These are phyloP conservation scores for Pseudomyrmex concolor DNA, from an alignment of 1,140 invertebrate genomes.

Conservation along the genomic window DNA sequence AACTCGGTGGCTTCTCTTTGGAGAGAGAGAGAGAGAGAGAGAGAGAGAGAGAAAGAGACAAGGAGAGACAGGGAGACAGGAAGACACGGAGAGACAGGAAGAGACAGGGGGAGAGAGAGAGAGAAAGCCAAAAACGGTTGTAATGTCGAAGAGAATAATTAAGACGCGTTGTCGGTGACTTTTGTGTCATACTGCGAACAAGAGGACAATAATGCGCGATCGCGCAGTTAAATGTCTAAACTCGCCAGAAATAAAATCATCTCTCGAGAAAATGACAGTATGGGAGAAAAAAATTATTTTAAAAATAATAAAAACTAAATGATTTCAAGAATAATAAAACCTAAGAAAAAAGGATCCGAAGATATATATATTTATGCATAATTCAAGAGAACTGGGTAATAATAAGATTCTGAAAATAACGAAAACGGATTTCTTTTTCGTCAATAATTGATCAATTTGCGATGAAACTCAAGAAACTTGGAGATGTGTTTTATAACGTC, in stretches of 20 bases:
- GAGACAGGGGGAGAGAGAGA: no score
- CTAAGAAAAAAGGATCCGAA: no score
- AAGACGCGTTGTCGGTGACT: constrained; percentile 26
- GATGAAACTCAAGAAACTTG: no score
- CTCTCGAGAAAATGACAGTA: not conserved
- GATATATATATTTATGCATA: not conserved
- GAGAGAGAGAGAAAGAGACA: constrained; percentile 22
- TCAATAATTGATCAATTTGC: no score
- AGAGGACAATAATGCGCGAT: not conserved
- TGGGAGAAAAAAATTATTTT: no score
- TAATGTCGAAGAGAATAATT: constrained; percentile 54
- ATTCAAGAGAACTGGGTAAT: not conserved
- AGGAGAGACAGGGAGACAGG: not conserved
- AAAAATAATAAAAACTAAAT: not conserved
- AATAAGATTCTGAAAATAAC: no score
- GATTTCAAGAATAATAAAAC: not conserved
- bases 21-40: no score
- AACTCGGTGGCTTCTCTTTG: not conserved
- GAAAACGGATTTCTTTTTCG: no score
- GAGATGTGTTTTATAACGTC: no score
- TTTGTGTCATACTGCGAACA: not conserved
- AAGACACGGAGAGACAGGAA: no score
- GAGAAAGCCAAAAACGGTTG: constrained; percentile 60
- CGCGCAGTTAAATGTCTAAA: not conserved
- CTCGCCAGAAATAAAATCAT: constrained; percentile 9